Conservation (phyloP, 2,888 invertebrate species). For the Eupithecia abbreviata region DNA sequence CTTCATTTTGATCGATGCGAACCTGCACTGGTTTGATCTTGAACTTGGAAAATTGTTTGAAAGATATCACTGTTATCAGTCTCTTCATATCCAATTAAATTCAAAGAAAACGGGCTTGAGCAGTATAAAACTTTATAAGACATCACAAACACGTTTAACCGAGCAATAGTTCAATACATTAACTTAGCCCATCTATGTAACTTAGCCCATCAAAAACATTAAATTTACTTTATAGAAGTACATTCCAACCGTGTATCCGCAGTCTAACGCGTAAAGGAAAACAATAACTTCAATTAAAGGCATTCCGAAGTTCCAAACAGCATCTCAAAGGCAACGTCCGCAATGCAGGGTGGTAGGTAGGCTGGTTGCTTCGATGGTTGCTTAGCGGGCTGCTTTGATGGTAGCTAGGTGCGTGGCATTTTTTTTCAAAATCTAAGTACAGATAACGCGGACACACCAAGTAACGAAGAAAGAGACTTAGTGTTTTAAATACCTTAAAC, state of each 20-base stretch:
- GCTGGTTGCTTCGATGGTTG: neutral
- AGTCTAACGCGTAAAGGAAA: constrained; percentile 53
- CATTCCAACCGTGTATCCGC: constrained; percentile 8
- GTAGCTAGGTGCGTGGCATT: neutral
- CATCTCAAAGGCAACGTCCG: constrained; percentile 21
- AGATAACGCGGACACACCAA: too few species aligned
- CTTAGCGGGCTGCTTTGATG: neutral
- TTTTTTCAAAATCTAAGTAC: neutral
- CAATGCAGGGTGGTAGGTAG: neutral
- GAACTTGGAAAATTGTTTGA: too few species aligned
- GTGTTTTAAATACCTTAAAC: too few species aligned
- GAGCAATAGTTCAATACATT: neutral
- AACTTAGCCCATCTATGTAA: neutral
- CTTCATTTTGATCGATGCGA: too few species aligned
- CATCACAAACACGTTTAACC: too few species aligned
- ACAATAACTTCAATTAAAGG: constrained; percentile 67
- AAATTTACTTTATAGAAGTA: neutral
- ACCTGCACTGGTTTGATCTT: too few species aligned
- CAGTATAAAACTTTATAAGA: too few species aligned
- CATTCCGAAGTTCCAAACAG: constrained; percentile 45
- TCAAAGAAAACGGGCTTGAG: too few species aligned
- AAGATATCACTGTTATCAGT: too few species aligned
- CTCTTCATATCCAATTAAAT: too few species aligned
- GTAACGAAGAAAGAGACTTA: too few species aligned
- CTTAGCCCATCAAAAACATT: neutral